These are phyloP conservation scores for Champsocephalus gunnari DNA, from an alignment of 2,797 vertebrate species.

Conservation along the genomic window DNA sequence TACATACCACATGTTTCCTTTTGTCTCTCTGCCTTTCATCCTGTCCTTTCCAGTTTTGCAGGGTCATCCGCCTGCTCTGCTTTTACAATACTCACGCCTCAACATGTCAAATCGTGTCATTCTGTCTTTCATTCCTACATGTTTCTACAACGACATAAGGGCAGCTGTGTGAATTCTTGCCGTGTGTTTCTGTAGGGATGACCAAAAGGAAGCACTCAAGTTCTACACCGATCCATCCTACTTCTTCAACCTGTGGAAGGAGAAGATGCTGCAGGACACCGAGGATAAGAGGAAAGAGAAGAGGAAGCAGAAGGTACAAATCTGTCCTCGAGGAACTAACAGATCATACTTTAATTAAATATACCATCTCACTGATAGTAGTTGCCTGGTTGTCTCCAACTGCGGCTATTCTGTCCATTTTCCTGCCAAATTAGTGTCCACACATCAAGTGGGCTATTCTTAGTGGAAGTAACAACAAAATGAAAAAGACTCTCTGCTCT, in stretches of 20 bases:
- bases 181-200: conserved; percentile 87
- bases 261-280: conserved; percentile 99
- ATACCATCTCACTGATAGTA: not conserved
- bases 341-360: not conserved
- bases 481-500: not conserved
- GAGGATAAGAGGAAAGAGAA: conserved; percentile 99
- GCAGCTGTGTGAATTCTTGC: not conserved
- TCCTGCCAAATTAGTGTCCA: not conserved
- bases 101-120: not conserved
- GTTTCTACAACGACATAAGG: not conserved
- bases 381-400: not conserved
- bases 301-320: conserved; percentile 93
- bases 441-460: not conserved
- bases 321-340: not conserved
- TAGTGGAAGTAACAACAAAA: not conserved
- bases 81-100: conserved; percentile 43
- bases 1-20: conserved; percentile 20
- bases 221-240: conserved; percentile 99
- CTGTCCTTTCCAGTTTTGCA: conserved; percentile 23
- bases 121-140: not conserved
- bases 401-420: not conserved
- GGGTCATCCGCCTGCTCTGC: conserved; percentile 15
- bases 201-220: conserved; percentile 95
- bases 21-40: conserved; percentile 26
- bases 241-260: conserved; percentile 99